These are phyloP conservation scores for Lumbricus terrestris DNA, from an alignment of 2,888 invertebrate genomes.

Conservation along the genomic window DNA sequence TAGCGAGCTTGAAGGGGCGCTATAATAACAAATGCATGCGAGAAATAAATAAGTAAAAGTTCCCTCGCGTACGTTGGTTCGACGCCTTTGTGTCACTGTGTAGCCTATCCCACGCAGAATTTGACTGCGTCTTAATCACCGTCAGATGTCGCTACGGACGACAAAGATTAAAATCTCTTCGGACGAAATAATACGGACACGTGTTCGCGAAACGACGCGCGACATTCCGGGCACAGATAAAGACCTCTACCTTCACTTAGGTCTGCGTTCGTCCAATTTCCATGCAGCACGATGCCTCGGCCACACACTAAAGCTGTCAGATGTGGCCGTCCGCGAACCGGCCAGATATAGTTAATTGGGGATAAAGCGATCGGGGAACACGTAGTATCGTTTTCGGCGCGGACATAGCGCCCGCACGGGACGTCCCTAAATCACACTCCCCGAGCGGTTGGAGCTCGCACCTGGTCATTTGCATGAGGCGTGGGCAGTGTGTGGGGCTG, in stretches of 20 bases:
- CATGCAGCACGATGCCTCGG: not conserved
- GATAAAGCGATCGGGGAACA: not conserved
- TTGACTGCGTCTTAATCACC: not conserved
- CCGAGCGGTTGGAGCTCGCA: not conserved
- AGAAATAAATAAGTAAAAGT: too few relatives aligned
- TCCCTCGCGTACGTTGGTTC: too few relatives aligned
- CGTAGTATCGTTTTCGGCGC: not conserved
- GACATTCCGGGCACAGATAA: not conserved
- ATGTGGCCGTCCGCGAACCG: not conserved
- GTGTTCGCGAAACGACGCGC: not conserved
- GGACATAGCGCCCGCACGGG: not conserved
- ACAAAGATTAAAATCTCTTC: not conserved
- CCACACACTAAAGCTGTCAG: not conserved
- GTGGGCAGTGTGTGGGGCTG: not conserved
- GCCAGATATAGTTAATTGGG: not conserved
- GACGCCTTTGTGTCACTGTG: too few relatives aligned
- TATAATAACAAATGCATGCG: too few relatives aligned
- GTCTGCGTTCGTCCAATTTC: not conserved
- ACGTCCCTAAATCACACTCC: not conserved
- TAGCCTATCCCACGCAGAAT: not conserved
- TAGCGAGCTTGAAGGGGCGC: too few relatives aligned
- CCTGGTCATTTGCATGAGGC: constrained; percentile 5
- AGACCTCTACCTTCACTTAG: not conserved
- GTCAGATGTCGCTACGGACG: not conserved
- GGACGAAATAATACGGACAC: not conserved